These are phyloP conservation scores for Arenaria interpres DNA, from an alignment of 2,113 vertebrate species.

Conservation along the genomic window DNA sequence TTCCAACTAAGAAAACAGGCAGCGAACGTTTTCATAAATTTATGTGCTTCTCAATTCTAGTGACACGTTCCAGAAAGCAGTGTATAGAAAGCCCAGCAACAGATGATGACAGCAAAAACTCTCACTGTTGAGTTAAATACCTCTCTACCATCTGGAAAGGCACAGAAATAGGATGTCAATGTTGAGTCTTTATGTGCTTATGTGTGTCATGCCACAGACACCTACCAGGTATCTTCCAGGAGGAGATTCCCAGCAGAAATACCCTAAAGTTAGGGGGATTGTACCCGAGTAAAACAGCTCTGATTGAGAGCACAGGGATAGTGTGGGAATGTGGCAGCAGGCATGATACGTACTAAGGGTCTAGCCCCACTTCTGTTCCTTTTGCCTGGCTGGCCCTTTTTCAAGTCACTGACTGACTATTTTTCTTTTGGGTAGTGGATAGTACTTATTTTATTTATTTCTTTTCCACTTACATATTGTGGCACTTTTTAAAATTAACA, in stretches of 20 bases:
- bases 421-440: background rate
- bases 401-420: background rate
- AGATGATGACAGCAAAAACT: background rate
- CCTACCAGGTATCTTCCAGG: background rate
- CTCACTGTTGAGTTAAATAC: background rate
- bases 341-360: no score
- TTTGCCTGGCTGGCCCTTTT: background rate
- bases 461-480: background rate
- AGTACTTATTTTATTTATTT: background rate
- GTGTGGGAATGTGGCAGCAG: background rate
- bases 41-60: background rate
- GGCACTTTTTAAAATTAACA: background rate
- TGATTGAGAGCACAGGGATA: background rate
- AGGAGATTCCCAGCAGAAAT: background rate
- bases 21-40: background rate
- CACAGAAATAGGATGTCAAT: background rate
- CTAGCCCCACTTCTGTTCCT: background rate
- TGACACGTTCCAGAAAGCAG: background rate
- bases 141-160: background rate
- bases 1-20: background rate
- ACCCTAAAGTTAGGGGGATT: background rate
- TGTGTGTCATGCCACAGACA: background rate
- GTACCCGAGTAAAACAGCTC: background rate
- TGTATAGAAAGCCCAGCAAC: background rate
- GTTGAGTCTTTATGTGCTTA: background rate